A percentile compares a stretch with the other conserved stretches of the same genome.
Evolutionary conservation across 2,888 invertebrate genomes (phyloP).

Genomic region (Scaptomyza tumidula): DNA sequence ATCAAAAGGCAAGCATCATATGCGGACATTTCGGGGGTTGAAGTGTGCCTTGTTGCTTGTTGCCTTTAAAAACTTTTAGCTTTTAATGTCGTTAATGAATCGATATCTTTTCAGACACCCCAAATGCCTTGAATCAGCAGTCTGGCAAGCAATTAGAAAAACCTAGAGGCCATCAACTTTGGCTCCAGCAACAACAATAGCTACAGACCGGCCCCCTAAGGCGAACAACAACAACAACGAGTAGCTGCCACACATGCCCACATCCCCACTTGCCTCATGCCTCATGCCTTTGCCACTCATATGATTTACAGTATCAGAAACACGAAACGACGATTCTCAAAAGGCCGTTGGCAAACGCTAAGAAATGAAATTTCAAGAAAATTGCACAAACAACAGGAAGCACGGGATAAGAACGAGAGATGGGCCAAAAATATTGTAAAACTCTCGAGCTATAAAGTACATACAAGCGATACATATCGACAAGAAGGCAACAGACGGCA

Average conservation of each 20-base stretch:
- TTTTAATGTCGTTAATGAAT: conserved; percentile 76
- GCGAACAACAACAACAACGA: conserved; percentile 17
- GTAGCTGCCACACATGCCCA: conserved; percentile 39
- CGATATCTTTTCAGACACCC: conserved; percentile 45
- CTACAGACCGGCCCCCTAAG: conserved; percentile 13
- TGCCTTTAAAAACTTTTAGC: conserved; percentile 56
- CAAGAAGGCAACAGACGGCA: conserved; percentile 11
- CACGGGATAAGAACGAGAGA: conserved; percentile 23
- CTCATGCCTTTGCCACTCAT: conserved; percentile 11
- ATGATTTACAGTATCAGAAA: conserved; percentile 72
- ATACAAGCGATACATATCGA: conserved; percentile 62
- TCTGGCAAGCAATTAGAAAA: conserved; percentile 73
- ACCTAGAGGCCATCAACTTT: conserved; percentile 33
- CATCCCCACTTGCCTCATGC: conserved; percentile 18
- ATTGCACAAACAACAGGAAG: conserved; percentile 73
- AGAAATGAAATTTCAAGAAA: conserved; percentile 79
- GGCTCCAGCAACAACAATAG: conserved; percentile 35
- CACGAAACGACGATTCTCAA: conserved; percentile 43
- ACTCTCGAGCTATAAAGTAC: conserved; percentile 71
- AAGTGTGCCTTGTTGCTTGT: not conserved
- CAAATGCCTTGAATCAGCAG: conserved; percentile 8
- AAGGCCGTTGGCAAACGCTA: conserved; percentile 72
- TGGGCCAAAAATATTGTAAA: conserved; percentile 68
- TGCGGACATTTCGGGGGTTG: not conserved
- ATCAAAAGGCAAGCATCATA: conserved; percentile 42